Base-by-base conservation (phyloP, 2,113 vertebrate genomes). In the Nothobranchius kuhntae region DNA sequence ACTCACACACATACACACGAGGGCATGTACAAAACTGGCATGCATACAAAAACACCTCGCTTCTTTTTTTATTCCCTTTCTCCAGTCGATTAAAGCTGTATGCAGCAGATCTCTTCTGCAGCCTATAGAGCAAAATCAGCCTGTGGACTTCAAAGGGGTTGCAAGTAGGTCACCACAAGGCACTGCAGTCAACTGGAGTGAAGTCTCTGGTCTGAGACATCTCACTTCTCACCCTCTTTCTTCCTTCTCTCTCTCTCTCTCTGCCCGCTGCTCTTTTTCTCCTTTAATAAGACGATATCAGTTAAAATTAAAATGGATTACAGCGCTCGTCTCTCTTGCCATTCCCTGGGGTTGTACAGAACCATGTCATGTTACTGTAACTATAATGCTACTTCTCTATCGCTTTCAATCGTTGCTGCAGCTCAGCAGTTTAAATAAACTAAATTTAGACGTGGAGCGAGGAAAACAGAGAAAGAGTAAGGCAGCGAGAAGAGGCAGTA, bases 111-210 rank as follows among this genome's bases (percentile, higher is more conserved):
- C 83, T 79, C 68, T 58, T 75, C 83, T 63, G 73, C 82, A 76
- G 83, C 83, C 86, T 85, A 78, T 71, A 81, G 78, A 89, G 89
- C 88, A 78, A 91, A 89, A 92, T 92, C 90, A 89, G 90, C 87
- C 83, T 81, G 78, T 90, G 91, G 90, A 93, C 91, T 92, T 93
- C 92, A 93, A 93, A 92, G 88, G 81, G 92, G 92, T 93, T 92
- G 91, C 87, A 93, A 92, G 84, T 93, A 92, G 92, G 92, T 93
- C 92, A 93, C 86, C 77, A 75, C 74, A 89, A 89, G 90, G 85
- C 87, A 89, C 84, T 86, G 87, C 90, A 92, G 89, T 91, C 83
- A 87, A 79, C 77, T 38, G 81, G 76, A 85, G 83, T 85, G 83
- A 80, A 86, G 88, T 75, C 84, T 89, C 80, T 87, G 89, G 91